Base-by-base conservation (phyloP, 1,140 invertebrate genomes). In the Cydia amplana region DNA sequence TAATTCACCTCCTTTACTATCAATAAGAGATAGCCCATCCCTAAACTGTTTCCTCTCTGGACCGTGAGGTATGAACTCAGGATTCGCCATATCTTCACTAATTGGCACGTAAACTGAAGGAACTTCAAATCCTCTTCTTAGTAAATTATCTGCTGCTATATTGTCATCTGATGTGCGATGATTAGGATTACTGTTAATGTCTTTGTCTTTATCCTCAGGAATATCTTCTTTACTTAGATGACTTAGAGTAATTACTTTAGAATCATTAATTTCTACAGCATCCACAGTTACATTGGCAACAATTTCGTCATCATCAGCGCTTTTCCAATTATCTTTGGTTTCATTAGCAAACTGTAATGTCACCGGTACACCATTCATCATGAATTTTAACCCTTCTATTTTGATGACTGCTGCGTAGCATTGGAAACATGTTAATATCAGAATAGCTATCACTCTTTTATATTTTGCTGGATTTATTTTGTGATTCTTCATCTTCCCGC, bases 61-160 rank as follows among this genome's bases (percentile, higher is more conserved):
- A 40, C 32, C 65, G 7, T 70, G 32, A 9, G 64, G 25, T 16
- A 40, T 70, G 16, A 70, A 70, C 32, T 70, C 4, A 32, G 28
- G 32, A 20, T 70, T 70, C 0, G 65, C 14, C 6, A 36, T 18
- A 43, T 70, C 65, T 36, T 40, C 65, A 70, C 65, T 70, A 32
- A 70, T 10, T 10, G 65, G 65, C 7, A 70, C 65, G 23, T 70
- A 70, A 14, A 70, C n/a, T 9, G 28, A 18, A 10, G 65, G 65
- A n/a, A 4, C 18, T 18, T 40, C 32, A 20, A 40, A n/a, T 70
- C 6, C 16, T 70, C 6, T 36, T n/a, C 32, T 36, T 20, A 18
- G 16, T 40, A 4, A 6, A 18, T 70, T 18, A 9, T 23, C 16
- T 9, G 5, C 25, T 7, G 3, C 2, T 36, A 43, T 36, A 20